Evolutionary conservation across 2,888 invertebrate species (phyloP).

Genomic region (Eretmocerus hayati): DNA sequence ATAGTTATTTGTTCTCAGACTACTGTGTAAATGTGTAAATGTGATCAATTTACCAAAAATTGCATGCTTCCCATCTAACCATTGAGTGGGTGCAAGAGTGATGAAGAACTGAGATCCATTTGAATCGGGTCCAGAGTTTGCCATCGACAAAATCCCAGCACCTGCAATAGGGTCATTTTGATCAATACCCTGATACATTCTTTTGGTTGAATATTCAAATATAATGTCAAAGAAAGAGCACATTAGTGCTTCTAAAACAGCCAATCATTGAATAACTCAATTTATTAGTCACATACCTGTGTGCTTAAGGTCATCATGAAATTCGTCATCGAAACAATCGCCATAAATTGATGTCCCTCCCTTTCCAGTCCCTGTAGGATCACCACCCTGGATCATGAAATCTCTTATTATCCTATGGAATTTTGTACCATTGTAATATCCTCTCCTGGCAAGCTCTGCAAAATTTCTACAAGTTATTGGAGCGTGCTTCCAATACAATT

Average conservation of each 20-base stretch:
- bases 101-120: slow-evolving; percentile 99
- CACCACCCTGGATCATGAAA: slow-evolving; percentile 93
- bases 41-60: slow-evolving; percentile 75
- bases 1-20: not conserved
- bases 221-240: no score
- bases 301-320: slow-evolving; percentile 88
- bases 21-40: no score
- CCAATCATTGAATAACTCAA: not conserved
- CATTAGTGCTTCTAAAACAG: no score
- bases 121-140: slow-evolving; percentile 93
- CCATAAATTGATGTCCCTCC: slow-evolving; percentile 98
- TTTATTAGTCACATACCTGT: slow-evolving; percentile 55
- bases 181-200: no score
- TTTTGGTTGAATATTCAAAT: no score
- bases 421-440: slow-evolving; percentile 92
- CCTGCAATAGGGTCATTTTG: slow-evolving; percentile 50
- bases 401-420: slow-evolving; percentile 94
- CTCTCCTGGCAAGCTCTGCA: slow-evolving; percentile 85
- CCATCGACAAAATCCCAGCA: slow-evolving; percentile 83
- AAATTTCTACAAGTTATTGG: slow-evolving; percentile 97
- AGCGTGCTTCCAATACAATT: slow-evolving; percentile 98
- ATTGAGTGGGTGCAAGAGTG: slow-evolving; percentile 91
- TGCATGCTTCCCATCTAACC: slow-evolving; percentile 96
- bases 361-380: slow-evolving; percentile 94
- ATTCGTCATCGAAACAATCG: slow-evolving; percentile 90